phyloP scores from a whole-genome alignment of 2,797 vertebrate genomes.

The Molossus molossus region DNA sequence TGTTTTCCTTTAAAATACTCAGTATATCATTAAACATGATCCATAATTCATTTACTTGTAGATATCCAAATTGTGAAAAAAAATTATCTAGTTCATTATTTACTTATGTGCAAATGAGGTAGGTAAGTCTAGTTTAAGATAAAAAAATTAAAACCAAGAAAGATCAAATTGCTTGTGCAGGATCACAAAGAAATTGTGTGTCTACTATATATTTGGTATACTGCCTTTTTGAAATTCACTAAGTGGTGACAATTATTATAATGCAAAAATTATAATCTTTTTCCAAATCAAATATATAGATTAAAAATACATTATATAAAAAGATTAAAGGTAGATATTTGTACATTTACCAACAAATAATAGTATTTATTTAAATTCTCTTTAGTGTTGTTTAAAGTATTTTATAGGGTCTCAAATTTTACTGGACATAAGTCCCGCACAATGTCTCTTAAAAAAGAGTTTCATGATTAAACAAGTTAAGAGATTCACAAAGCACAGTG shows the following conservation, averaged over 20 bases:
- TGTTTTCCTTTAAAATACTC: not conserved
- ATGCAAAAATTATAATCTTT: not conserved
- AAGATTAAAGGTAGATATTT: slow-evolving; percentile 1
- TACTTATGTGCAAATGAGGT: slow-evolving; percentile 1
- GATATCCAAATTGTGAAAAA: not conserved
- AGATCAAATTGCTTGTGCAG: not conserved
- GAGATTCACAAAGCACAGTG: not conserved
- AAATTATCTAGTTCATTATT: not conserved
- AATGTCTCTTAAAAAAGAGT: not conserved
- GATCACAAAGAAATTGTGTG: not conserved
- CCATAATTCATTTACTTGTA: not conserved
- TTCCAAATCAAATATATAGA: not conserved
- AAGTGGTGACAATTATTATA: not conserved
- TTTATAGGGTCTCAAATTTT: not conserved
- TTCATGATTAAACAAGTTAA: not conserved
- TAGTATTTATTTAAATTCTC: not conserved
- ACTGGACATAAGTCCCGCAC: not conserved
- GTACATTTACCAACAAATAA: not conserved
- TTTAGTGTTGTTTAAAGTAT: not conserved
- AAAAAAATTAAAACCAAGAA: slow-evolving; percentile 28
- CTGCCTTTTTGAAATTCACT: not conserved
- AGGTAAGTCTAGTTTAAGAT: not conserved
- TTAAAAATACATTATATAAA: not conserved
- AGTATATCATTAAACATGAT: not conserved
- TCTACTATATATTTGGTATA: not conserved